Base-by-base conservation (phyloP, 1,140 invertebrate genomes). In the Ephestia elutella region DNA sequence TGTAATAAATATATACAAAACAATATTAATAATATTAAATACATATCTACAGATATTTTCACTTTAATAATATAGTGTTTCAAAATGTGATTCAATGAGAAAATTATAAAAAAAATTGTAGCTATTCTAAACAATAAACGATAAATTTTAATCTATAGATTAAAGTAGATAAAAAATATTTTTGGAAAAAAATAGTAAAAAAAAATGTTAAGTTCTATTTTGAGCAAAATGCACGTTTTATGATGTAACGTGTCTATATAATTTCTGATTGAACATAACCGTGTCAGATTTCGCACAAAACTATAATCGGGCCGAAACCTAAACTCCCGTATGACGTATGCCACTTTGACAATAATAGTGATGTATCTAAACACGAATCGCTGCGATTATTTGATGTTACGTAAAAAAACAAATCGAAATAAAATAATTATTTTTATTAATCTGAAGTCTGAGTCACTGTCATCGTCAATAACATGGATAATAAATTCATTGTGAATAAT, bases 41-140 rank as follows among this genome's bases (percentile, higher is more conserved):
- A 44, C 38, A 44, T 44, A 44, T 44, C 38, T 44, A 44, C 38
- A 44, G 38, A n/a, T 15, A 44, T 44, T 44, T 44, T 44, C 38
- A 44, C 5, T n/a, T 44, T 44, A 15, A 38, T 38, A 11, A 15
- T 15, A 44, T 44, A 44, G 8, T 11, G 13, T 5, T 44, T 44
- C 0, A 15, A 44, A 44, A 44, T 15, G 38, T 44, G 38, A 44
- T 44, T 44, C 38, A 15, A 44, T 44, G 38, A 44, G 38, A 44
- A 44, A 44, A 44, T 5, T 35, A 35, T 35, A 35, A 5, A 15
- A 44, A 44, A 44, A 44, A 44, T 7, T 32, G 38, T 44, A 44
- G 38, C n/a, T 17, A 25, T 25, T 3, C 7, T 25, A 25, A 2
- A 3, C 2, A 3, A 25, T 25, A 25, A 25, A 25, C 38, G n/a